Evolutionary conservation across 2,888 invertebrate species (phyloP).

Genomic region (Sesamia inferens): DNA sequence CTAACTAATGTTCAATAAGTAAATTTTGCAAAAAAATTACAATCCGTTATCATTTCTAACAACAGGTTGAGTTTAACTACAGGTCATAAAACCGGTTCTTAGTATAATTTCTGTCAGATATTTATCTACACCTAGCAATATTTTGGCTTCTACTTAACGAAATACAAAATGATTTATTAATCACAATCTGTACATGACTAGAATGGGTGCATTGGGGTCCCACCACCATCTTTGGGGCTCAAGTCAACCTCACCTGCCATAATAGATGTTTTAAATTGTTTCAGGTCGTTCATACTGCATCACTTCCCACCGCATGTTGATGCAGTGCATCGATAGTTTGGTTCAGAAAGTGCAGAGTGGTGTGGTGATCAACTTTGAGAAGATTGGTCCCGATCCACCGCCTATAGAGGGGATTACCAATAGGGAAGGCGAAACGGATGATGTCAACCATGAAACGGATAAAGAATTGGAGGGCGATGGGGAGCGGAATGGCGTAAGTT

Average conservation of each 20-base stretch:
- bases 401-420: conserved; percentile 90
- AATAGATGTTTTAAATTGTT: background rate
- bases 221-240: no score
- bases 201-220: no score
- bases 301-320: conserved; percentile 97
- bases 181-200: no score
- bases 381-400: conserved; percentile 96
- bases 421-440: conserved; percentile 87
- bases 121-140: background rate
- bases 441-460: conserved; percentile 80
- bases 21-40: no score
- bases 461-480: conserved; percentile 86
- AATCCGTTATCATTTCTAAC: no score
- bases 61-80: no score
- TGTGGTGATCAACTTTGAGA: conserved; percentile 99
- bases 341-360: conserved; percentile 99
- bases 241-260: no score
- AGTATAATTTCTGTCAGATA: background rate
- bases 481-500: conserved; percentile 88
- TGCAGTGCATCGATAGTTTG: conserved; percentile 98
- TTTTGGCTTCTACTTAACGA: background rate
- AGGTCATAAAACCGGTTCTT: background rate
- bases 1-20: no score
- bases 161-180: no score
- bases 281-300: conserved; percentile 98